Percentiles rank a stretch among this genome's conserved stretches.
Conservation (phyloP, 2,888 invertebrate genomes). For the Stenichneumon culpator region DNA sequence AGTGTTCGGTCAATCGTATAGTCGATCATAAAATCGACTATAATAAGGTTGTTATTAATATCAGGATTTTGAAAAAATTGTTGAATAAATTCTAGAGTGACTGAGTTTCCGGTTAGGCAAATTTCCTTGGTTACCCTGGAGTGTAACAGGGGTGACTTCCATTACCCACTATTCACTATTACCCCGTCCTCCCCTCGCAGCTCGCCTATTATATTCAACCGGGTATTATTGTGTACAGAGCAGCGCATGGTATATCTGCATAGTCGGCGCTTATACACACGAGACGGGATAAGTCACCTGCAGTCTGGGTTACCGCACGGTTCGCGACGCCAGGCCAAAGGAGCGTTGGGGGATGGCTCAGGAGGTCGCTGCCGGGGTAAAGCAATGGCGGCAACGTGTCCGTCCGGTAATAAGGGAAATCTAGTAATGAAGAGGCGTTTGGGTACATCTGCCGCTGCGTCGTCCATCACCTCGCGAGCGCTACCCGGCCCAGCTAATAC, state of each 20-base stretch:
- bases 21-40: too few relatives aligned
- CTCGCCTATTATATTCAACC: slow-evolving; percentile 27
- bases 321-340: slow-evolving; percentile 59
- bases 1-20: too few relatives aligned
- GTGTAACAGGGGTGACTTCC: too few relatives aligned
- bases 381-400: slow-evolving; percentile 76
- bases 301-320: slow-evolving; percentile 66
- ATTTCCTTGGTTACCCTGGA: too few relatives aligned
- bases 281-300: slow-evolving; percentile 65
- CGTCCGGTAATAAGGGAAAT: slow-evolving; percentile 84
- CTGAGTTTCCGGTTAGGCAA: too few relatives aligned
- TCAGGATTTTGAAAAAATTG: too few relatives aligned
- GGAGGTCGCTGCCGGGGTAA: slow-evolving; percentile 70
- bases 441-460: slow-evolving; percentile 84
- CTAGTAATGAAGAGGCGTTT: slow-evolving; percentile 85
- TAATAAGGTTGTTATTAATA: too few relatives aligned
- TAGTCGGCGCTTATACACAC: slow-evolving; percentile 54
- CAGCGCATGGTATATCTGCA: slow-evolving; percentile 41
- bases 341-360: slow-evolving; percentile 44
- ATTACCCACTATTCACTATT: too few relatives aligned
- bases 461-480: slow-evolving; percentile 82
- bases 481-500: slow-evolving; percentile 83
- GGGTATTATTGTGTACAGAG: slow-evolving; percentile 53
- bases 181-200: too few relatives aligned
- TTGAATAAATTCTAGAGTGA: too few relatives aligned